Conservation (phyloP, 2,888 invertebrate species). For the Mythimna lalbum region DNA sequence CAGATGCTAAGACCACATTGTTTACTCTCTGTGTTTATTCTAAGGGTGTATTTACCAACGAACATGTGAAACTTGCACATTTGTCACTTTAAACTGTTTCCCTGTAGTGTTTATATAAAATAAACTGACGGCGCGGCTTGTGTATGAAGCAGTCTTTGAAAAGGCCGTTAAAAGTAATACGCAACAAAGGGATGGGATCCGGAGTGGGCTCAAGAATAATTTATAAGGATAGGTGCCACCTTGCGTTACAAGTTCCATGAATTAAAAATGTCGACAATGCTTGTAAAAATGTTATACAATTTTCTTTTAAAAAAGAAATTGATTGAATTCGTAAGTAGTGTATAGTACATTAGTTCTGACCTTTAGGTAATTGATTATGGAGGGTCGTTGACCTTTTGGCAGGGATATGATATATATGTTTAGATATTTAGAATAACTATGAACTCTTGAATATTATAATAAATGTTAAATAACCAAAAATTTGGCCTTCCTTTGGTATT, state of each 20-base stretch:
- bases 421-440: constrained; percentile 12
- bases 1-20: constrained; percentile 63
- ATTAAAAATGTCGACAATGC: constrained; percentile 63
- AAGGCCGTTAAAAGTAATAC: constrained; percentile 72
- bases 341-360: constrained; percentile 25
- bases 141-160: constrained; percentile 58
- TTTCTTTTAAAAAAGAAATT: constrained; percentile 25
- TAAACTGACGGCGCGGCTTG: constrained; percentile 15
- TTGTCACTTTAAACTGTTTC: constrained; percentile 25
- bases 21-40: constrained; percentile 58
- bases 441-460: constrained; percentile 24
- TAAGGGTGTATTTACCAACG: constrained; percentile 48
- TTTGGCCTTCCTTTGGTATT: too few relatives aligned
- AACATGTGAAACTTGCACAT: constrained; percentile 17
- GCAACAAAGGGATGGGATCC: constrained; percentile 80
- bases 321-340: constrained; percentile 14
- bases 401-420: constrained; percentile 26
- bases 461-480: constrained; percentile 2
- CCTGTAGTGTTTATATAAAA: constrained; percentile 32
- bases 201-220: constrained; percentile 80
- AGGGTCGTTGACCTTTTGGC: constrained; percentile 26
- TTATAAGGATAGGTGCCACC: constrained; percentile 83
- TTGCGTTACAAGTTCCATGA: constrained; percentile 65
- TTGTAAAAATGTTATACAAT: constrained; percentile 46
- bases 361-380: constrained; percentile 33